Evolutionary conservation across 2,797 vertebrate species (phyloP), one percentile per base, ranked within the genome.

Genomic region (Hyperoplus immaculatus): DNA sequence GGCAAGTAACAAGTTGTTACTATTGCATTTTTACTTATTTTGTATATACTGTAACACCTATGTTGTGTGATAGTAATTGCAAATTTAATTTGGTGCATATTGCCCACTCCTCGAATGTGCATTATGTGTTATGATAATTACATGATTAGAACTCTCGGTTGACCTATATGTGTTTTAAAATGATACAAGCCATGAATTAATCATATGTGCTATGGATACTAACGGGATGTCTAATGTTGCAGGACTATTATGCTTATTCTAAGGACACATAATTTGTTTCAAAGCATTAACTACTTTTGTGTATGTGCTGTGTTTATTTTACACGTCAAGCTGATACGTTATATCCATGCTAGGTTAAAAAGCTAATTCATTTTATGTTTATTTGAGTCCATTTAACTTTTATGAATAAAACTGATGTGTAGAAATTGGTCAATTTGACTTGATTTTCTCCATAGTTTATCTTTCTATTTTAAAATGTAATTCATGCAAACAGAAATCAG

Each of bases 341-440:
- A 46, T 18, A 68, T 77, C 45, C 72, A 46, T 58, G 42, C 77
- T 74, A 21, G 2, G n/a, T 62, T 49, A 39, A 59, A 75, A 79
- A 63, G 12, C 16, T 47, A 14, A 53, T 56, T 0, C n/a, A 41
- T 63, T 4, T 39, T 39, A 14, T 43, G 16, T 56, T 3, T 53
- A 15, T 21, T 16, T 68, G 43, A 76, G 53, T 38, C 29, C 1
- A 56, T 74, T 83, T 60, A 2, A n/a, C 16, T 43, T 5, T 8
- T n/a, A 38, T 56, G 16, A 88, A 81, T 87, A 89, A 87, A 88
- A 9, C 3, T 11, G 1, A 38, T 5, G 8, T 59, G 11, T 61
- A 47, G 16, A 64, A 68, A 57, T 69, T 0, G 29, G 43, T 69
- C n/a, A 29, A 3, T 36, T 61, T 16, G 14, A 36, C 16, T 64